These are phyloP conservation scores for Eciton burchellii DNA, from an alignment of 1,140 invertebrate genomes.

Conservation along the genomic window DNA sequence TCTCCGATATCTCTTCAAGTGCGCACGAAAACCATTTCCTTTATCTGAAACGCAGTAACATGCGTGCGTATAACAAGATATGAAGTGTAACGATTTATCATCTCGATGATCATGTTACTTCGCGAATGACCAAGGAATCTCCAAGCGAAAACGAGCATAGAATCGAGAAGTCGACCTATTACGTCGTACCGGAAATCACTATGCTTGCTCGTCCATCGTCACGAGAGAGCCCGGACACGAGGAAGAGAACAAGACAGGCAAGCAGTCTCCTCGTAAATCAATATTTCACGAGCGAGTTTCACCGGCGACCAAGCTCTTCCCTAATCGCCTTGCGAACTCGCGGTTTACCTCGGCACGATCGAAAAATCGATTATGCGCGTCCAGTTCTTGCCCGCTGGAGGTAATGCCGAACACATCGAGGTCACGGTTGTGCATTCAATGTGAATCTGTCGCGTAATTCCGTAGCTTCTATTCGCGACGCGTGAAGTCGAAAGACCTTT, in stretches of 20 bases:
- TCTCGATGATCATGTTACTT: conserved; percentile 13
- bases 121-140: not conserved
- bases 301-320: conserved; percentile 15
- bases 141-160: not conserved
- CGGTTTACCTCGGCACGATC: conserved; percentile 21
- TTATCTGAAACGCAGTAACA: too few species aligned
- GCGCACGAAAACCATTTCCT: too few species aligned
- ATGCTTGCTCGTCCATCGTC: not conserved
- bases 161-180: conserved; percentile 42
- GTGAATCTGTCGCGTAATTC: not conserved
- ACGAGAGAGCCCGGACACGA: conserved; percentile 11
- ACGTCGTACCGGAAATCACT: conserved; percentile 31
- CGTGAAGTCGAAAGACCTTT: conserved; percentile 48
- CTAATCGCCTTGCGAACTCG: conserved; percentile 17
- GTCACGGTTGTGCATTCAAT: conserved; percentile 55
- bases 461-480: conserved; percentile 25
- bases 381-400: conserved; percentile 6
- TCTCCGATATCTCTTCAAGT: too few species aligned
- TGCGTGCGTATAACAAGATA: not conserved
- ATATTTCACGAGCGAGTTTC: conserved; percentile 45
- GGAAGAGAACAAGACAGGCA: not conserved
- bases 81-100: conserved; percentile 36
- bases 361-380: conserved; percentile 62
- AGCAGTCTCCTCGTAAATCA: conserved; percentile 24
- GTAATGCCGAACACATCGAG: conserved; percentile 40